Percentiles rank a stretch among this genome's conserved stretches.
Conservation (phyloP, 2,888 invertebrate genomes). For the Tinea trinotella region DNA sequence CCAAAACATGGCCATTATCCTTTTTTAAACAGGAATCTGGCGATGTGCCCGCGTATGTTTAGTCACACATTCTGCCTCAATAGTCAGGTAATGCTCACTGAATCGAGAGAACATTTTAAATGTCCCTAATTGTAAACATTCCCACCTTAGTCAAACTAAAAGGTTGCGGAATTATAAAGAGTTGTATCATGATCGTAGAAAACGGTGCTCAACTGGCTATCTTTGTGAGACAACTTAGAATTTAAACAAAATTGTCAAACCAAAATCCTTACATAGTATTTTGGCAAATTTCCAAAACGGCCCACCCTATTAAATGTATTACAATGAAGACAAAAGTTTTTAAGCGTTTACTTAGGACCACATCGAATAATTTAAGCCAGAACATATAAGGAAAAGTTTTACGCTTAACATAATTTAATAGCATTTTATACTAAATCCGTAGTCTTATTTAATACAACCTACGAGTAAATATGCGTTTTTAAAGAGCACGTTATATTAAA, state of each 20-base stretch:
- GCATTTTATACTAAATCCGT: too few relatives aligned
- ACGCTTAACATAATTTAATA: neutral
- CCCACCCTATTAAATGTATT: neutral
- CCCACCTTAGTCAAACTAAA: too few relatives aligned
- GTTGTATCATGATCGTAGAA: too few relatives aligned
- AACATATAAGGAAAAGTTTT: neutral
- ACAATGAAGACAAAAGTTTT: neutral
- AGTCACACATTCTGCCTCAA: constrained; percentile 17
- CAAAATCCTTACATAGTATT: too few relatives aligned
- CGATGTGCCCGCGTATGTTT: constrained; percentile 4
- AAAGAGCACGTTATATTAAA: too few relatives aligned
- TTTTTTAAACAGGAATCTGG: constrained; percentile 26
- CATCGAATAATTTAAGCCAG: neutral
- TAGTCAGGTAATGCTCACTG: constrained; percentile 27
- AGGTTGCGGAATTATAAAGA: too few relatives aligned
- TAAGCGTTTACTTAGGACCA: neutral
- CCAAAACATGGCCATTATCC: neutral
- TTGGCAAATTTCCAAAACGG: too few relatives aligned
- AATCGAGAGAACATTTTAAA: neutral
- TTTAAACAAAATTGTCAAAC: too few relatives aligned
- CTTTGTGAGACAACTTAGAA: too few relatives aligned
- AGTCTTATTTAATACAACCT: too few relatives aligned
- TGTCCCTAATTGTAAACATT: neutral
- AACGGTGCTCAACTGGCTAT: too few relatives aligned
- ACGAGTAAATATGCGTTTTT: too few relatives aligned